These are phyloP conservation scores for Yponomeuta plumbellus DNA, from an alignment of 2,888 invertebrate species.

Conservation along the genomic window DNA sequence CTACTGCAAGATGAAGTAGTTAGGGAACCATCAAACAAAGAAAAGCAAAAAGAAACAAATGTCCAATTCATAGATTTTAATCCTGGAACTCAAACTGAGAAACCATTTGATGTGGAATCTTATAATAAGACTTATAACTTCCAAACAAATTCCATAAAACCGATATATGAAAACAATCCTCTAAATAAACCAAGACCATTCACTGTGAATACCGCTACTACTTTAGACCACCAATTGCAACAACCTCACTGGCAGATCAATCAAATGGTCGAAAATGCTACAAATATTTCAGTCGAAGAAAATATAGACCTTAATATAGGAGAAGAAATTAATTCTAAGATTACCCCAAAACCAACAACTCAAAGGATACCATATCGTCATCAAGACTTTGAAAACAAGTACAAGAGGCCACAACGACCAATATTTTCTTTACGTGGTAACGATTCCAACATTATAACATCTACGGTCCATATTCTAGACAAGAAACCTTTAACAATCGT, in stretches of 20 bases:
- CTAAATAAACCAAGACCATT: slow-evolving; percentile 64
- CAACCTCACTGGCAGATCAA: slow-evolving; percentile 73
- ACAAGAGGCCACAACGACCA: slow-evolving; percentile 42
- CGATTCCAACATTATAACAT: slow-evolving; percentile 62
- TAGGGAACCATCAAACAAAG: slow-evolving; percentile 25
- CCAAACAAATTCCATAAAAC: slow-evolving; percentile 58
- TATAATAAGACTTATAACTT: slow-evolving; percentile 45
- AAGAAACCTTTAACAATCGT: slow-evolving; percentile 64
- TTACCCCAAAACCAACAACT: slow-evolving; percentile 35
- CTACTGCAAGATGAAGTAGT: slow-evolving; percentile 45
- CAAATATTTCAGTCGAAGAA: slow-evolving; percentile 61
- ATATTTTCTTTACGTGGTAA: slow-evolving; percentile 38
- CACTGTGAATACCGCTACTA: slow-evolving; percentile 45
- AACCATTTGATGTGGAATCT: slow-evolving; percentile 49
- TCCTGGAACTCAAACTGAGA: slow-evolving; percentile 67
- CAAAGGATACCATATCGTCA: slow-evolving; percentile 33
- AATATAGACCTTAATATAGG: slow-evolving; percentile 62
- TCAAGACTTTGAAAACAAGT: slow-evolving; percentile 35
- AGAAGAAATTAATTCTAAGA: slow-evolving; percentile 50
- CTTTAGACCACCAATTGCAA: slow-evolving; percentile 63
- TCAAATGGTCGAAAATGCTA: slow-evolving; percentile 58
- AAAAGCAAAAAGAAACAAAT: slow-evolving; percentile 33
- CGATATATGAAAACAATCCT: slow-evolving; percentile 45
- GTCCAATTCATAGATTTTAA: slow-evolving; percentile 41
- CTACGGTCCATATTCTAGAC: slow-evolving; percentile 62